Base-by-base conservation (phyloP, 2,113 vertebrate species). In the Cyprinodon brontotheroides region DNA sequence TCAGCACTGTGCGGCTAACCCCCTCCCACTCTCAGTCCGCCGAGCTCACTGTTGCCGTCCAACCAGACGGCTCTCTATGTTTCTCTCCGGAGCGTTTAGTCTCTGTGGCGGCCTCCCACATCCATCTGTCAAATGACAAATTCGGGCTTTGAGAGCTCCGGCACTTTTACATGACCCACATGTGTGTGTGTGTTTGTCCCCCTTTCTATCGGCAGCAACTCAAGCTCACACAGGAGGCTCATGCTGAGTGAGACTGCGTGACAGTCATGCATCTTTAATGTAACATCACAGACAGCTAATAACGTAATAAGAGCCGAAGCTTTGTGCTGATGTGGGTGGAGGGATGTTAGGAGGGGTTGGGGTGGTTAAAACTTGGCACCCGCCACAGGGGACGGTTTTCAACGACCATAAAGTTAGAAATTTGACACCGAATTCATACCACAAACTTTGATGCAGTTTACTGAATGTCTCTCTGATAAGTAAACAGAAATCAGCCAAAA, bases 201-300 rank as follows among this genome's bases (percentile, higher is more conserved):
- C 65, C 60, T 59, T 74, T 82, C 61, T 45, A 68, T 72, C 73
- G 22, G 68, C 77, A 66, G 67, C 73, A 74, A 76, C 76, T 77
- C 78, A 43, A 77, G 66, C 61, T 64, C 81, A 74, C 74, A 43
- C 69, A 78, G 80, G 79, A 79, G 81, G 82, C 68, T 78, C 77
- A 65, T 68, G 89, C 89, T 83, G 91, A 93, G 90, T 87, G 90
- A 91, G 87, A 86, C 89, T 87, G 89, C 89, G 87, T 91, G 87
- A 89, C 90, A 91, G 91, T 88, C 89, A 91, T 94, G 89, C 92
- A 94, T 93, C 87, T 92, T 93, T 94, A 93, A 94, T 92, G 87
- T 73, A 91, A 88, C 91, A 93, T 91, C 92, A 91, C 90, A 92
- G 83, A 83, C 84, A 61, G 84, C 91, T 93, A 93, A 94, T 91